Base-by-base conservation (phyloP, 1,140 invertebrate genomes). In the Neodiprion pinetum region DNA sequence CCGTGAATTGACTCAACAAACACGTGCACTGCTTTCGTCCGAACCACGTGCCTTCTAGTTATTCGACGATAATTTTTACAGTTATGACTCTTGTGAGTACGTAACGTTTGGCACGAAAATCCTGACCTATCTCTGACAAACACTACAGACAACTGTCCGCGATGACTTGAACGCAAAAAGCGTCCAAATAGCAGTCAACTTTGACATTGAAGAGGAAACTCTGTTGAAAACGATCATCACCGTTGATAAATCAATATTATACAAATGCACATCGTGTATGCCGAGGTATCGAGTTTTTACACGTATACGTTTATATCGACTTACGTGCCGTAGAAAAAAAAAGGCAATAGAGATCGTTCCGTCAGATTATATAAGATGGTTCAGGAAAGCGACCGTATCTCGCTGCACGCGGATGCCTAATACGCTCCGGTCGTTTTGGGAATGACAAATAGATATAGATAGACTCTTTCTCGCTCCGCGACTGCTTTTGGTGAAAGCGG, bases 361-460 rank as follows among this genome's bases (percentile, higher is more conserved):
- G 53, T 9, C 5, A 61, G 53, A 61, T 61, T 61, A 61, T 17
- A 9, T 12, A 12, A 17, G 53, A 61, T 61, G 53, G 53, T 12
- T 17, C 11, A 12, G 53, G 53, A 61, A 61, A 61, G 11, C 53
- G 53, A 61, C 53, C 53, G 9, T 61, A 61, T 61, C 53, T 61
- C 53, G 53, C 53, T 61, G 53, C n/a, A 61, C 53, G 9, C 53
- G n/a, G 53, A 61, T 61, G 53, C 53, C n/a, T 61, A 61, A 61
- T 61, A 61, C 7, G n/a, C 53, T 61, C 53, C 11, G 53, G 53
- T 61, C 53, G 53, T 61, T 61, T 61, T 61, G 53, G 53, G 53
- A 61, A 61, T 61, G 53, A 61, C 53, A 61, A 61, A 61, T 61
- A 61, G 53, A 61, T 61, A 61, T 17, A 61, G 53, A 61, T 61